These are phyloP conservation scores for Python bivittatus DNA, from an alignment of 2,113 vertebrate genomes.

Conservation along the genomic window DNA sequence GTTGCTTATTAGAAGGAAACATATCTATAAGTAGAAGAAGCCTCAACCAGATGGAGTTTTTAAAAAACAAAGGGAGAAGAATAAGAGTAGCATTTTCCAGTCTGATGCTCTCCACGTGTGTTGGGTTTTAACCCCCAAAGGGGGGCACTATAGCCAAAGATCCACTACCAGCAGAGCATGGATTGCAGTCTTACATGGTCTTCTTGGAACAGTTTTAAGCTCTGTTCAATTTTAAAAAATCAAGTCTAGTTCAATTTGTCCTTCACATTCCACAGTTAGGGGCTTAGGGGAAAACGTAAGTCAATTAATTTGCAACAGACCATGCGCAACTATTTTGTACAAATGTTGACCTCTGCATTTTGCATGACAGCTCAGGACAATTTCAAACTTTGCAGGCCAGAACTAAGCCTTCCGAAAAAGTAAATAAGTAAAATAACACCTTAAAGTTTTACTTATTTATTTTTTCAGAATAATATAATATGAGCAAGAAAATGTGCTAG, in stretches of 20 bases:
- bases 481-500: neutral
- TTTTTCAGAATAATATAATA: too few relatives aligned
- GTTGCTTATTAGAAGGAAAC: neutral
- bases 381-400: constrained; percentile 25
- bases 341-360: constrained; percentile 20
- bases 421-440: neutral
- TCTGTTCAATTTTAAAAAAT: neutral
- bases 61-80: neutral
- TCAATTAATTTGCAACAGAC: constrained; percentile 39
- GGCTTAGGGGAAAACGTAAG: constrained; percentile 17
- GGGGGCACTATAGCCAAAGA: neutral
- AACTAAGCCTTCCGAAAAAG: constrained; percentile 6
- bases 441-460: neutral
- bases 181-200: neutral
- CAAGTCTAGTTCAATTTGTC: neutral
- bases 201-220: neutral
- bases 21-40: neutral
- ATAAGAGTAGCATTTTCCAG: neutral
- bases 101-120: neutral
- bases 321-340: neutral
- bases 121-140: neutral
- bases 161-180: neutral
- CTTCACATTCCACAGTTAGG: constrained; percentile 7
- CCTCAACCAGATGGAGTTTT: neutral
- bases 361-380: neutral